Base-by-base conservation (phyloP, 2,888 invertebrate species). In the Elegia similella region DNA sequence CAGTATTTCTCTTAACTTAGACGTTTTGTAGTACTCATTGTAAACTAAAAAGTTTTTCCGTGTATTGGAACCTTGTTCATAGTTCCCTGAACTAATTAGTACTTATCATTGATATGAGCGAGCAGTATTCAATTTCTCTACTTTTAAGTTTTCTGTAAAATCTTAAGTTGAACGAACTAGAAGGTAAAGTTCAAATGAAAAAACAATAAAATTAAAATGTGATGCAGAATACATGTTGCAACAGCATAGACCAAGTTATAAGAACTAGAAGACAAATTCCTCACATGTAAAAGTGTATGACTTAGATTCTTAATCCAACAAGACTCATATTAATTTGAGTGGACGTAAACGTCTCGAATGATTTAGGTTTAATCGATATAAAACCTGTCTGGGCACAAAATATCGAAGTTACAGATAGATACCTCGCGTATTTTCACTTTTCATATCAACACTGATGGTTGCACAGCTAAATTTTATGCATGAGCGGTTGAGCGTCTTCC, bases 381-480 rank as follows among this genome's bases (percentile, higher is more conserved):
- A 48, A 42, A 32, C 47, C 43, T 42, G 42, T 60, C 56, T 57
- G 61, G 60, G 59, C 59, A 38, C 38, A 38, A 38, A 38, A n/a
- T 38, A 12, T 38, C 5, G 1, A 34, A 34, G 8, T 34, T 34
- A 34, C 34, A 34, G 34, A 34, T 1, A 38, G 12, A n/a, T 38
- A 38, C 10, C 3, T 38, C 38, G n/a, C 2, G n/a, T 38, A 1
- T 12, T 5, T 38, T 38, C 12, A 12, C 38, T n/a, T 10, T n/a
- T n/a, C 10, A 38, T 12, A 38, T 10, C 12, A 38, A n/a, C 23
- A n/a, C n/a, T n/a, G n/a, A n/a, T n/a, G n/a, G n/a, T n/a, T n/a
- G n/a, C n/a, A n/a, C n/a, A n/a, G n/a, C n/a, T n/a, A n/a, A n/a
- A n/a, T n/a, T n/a, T n/a, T n/a, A n/a, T n/a, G n/a, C n/a, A n/a